A percentile compares a stretch with the other conserved stretches of the same genome.
These are phyloP conservation scores for Drosophila obscura DNA, from an alignment of 1,140 invertebrate species.

Conservation along the genomic window DNA sequence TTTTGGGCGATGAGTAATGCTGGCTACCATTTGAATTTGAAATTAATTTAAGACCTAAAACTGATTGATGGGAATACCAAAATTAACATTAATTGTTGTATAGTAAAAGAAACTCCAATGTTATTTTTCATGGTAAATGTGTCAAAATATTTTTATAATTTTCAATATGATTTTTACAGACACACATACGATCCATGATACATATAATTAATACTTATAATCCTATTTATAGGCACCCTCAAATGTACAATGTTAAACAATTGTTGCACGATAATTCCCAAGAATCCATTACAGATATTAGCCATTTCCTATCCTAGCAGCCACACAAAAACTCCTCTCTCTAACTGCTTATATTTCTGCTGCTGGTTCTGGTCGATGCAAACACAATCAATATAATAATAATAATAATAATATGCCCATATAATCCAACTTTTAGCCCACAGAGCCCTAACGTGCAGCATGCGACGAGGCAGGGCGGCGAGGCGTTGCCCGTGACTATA, in stretches of 20 bases:
- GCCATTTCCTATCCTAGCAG: neutral
- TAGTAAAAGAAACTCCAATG: too few species aligned
- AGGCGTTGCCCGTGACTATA: constrained; percentile 58
- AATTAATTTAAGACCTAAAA: constrained; percentile 3
- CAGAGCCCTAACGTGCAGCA: neutral
- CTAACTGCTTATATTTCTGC: neutral
- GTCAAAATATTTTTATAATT: too few species aligned
- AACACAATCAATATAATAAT: constrained; percentile 28
- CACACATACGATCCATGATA: too few species aligned
- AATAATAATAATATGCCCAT: constrained; percentile 40
- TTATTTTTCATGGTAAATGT: too few species aligned
- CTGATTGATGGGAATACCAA: constrained; percentile 3
- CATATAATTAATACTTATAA: too few species aligned
- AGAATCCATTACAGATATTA: too few species aligned
- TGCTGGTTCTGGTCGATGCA: constrained; percentile 4
- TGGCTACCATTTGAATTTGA: constrained; percentile 8
- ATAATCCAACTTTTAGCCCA: constrained; percentile 26
- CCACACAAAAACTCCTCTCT: too few species aligned
- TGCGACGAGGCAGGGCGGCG: constrained; percentile 4
- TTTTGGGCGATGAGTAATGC: neutral
- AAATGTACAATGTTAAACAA: too few species aligned
- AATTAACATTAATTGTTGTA: neutral
- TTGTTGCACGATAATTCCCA: too few species aligned
- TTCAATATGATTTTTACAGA: too few species aligned
- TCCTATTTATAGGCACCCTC: too few species aligned